Evolutionary conservation across 2,113 vertebrate species (phyloP), one percentile per base, ranked within the genome.

Genomic region (Xiphophorus couchianus): DNA sequence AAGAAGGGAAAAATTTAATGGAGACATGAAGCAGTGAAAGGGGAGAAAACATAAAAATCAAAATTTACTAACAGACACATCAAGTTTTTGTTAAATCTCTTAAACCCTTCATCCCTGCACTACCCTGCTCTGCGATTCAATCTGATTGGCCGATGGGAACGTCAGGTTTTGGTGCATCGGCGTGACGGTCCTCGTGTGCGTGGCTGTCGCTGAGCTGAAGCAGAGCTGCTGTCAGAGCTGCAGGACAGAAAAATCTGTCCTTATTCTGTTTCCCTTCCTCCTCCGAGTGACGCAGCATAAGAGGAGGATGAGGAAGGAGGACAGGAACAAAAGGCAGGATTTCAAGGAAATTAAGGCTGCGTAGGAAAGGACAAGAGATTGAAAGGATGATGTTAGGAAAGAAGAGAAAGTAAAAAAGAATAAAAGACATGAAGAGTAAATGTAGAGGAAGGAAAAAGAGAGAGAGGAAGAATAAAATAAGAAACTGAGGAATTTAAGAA

Each of bases 61-160:
- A 86, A 86, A 76, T 80, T 76, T 70, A 83, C 80, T 81, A 83
- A 89, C 77, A 86, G 77, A 91, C 77, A 89, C 77, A 89, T 86
- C 81, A 83, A 83, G 68, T 85, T 85, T 73, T 29, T 81, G 29
- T 80, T 71, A 9, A 90, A 78, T 78, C 64, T 65, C 65, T 54
- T 51, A 70, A 14, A 15, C 62, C 33, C 11, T n/a, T 14, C 12
- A 30, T 54, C 54, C 30, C 60, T 35, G 27, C 44, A 15, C 71
- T 64, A 28, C 31, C 14, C 68, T 73, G 60, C 68, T 44, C 82
- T 60, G 67, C 0, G 39, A 67, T 54, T 77, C 66, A 0, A 39
- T 64, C 51, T 74, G 78, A 91, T 85, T 90, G 88, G 90, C 74
- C 72, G 27, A 48, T 1, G 29, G 83, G 80, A 80, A 66, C 4